phyloP scores from a whole-genome alignment of 2,888 invertebrate genomes.

The Odontothrips loti region DNA sequence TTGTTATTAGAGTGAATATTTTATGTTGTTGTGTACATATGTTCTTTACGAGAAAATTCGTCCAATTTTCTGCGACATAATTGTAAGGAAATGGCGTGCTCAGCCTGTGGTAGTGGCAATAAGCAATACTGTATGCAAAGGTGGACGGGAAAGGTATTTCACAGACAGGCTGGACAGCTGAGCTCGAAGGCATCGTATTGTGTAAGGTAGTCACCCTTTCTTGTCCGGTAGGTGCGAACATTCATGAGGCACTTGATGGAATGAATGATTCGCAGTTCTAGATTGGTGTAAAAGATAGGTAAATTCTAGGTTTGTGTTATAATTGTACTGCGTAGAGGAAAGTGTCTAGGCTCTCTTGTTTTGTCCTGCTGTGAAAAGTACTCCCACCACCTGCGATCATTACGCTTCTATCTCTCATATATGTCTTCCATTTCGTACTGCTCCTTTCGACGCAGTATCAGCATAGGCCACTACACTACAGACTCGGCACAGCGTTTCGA shows the following conservation, averaged over 20 bases:
- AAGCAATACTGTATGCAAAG: neutral
- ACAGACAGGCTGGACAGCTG: neutral
- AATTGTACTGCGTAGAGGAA: too few species aligned
- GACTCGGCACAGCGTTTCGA: neutral
- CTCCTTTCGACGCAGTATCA: neutral
- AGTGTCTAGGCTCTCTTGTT: too few species aligned
- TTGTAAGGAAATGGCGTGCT: neutral
- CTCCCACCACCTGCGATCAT: neutral
- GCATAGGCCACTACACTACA: neutral
- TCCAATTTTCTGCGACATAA: neutral
- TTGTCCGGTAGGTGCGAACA: too few species aligned
- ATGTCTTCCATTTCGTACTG: conserved; percentile 22
- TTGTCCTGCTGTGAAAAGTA: too few species aligned
- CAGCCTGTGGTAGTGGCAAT: conserved; percentile 1
- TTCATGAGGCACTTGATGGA: neutral
- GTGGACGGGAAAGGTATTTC: neutral
- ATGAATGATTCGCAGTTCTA: neutral
- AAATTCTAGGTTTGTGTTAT: neutral
- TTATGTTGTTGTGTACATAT: conserved; percentile 17
- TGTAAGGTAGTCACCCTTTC: neutral
- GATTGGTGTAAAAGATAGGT: neutral
- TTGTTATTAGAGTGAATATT: conserved; percentile 24
- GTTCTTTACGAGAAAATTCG: conserved; percentile 8
- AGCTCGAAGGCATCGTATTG: neutral
- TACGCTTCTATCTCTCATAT: neutral